Conservation (phyloP, 2,888 invertebrate genomes). For the Amblyjoppa proteus region DNA sequence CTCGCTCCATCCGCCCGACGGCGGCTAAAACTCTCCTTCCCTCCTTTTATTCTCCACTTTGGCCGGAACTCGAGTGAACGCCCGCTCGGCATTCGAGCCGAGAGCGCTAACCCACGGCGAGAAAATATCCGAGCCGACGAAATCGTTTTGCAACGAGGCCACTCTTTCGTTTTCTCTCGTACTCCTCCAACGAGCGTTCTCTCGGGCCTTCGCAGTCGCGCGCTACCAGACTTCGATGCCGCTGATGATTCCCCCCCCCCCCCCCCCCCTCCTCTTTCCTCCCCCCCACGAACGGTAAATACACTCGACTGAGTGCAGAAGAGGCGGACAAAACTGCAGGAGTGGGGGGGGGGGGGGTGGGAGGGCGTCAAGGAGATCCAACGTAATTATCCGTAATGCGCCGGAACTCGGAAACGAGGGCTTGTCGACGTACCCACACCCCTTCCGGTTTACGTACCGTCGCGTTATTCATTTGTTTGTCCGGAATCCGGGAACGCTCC, state of each 20-base stretch:
- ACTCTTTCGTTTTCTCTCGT: slow-evolving; percentile 45
- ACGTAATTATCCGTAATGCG: slow-evolving; percentile 82
- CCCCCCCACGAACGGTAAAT: slow-evolving; percentile 44
- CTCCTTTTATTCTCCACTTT: slow-evolving; percentile 37
- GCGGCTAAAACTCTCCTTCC: slow-evolving; percentile 21
- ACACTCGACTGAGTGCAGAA: slow-evolving; percentile 60
- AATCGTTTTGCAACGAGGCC: slow-evolving; percentile 75
- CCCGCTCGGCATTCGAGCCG: background rate
- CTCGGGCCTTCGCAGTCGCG: slow-evolving; percentile 11
- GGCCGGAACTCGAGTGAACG: slow-evolving; percentile 33
- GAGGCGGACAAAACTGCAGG: slow-evolving; percentile 68
- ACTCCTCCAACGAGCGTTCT: background rate
- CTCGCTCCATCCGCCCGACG: slow-evolving; percentile 19
- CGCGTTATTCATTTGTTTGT: slow-evolving; percentile 80
- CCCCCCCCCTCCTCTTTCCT: background rate
- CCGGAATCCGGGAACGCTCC: slow-evolving; percentile 72
- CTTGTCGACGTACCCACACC: slow-evolving; percentile 75
- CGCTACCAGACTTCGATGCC: slow-evolving; percentile 32
- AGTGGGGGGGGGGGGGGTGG: background rate
- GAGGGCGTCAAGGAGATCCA: slow-evolving; percentile 69
- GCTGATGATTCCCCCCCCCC: background rate
- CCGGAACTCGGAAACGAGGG: slow-evolving; percentile 78
- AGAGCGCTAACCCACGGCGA: slow-evolving; percentile 14
- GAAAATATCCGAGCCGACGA: slow-evolving; percentile 66
- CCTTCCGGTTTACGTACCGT: slow-evolving; percentile 70